A percentile compares a stretch with the other conserved stretches of the same genome.
Evolutionary conservation across 2,797 vertebrate genomes (phyloP).

Genomic region (Poecile montanus): DNA sequence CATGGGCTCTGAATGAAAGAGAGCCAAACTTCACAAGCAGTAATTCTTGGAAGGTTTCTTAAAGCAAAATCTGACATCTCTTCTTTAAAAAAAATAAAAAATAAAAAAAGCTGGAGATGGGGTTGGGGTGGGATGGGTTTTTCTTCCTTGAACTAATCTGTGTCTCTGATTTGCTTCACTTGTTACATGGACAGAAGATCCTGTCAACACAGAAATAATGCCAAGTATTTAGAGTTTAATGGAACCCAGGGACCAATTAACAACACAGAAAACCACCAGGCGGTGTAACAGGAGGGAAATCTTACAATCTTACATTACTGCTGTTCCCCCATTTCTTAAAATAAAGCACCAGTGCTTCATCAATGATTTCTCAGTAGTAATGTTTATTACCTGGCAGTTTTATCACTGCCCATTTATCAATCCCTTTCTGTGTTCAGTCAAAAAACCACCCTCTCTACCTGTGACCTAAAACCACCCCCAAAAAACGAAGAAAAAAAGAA

Average conservation of each 20-base stretch:
- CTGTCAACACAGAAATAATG: conserved; percentile 54
- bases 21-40: not conserved
- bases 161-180: conserved; percentile 45
- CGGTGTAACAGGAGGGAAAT: conserved; percentile 23
- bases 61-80: not conserved
- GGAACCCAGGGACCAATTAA: conserved; percentile 67
- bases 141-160: not conserved
- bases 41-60: not conserved
- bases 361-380: conserved; percentile 43
- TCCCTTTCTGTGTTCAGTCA: not conserved
- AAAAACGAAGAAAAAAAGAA: not conserved
- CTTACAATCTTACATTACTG: not conserved
- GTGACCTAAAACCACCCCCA: not conserved
- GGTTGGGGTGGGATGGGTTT: not conserved
- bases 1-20: not conserved
- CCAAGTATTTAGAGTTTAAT: conserved; percentile 56
- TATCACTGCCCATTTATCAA: conserved; percentile 7
- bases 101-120: too few relatives aligned
- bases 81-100: not conserved
- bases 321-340: conserved; percentile 22
- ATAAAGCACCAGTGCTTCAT: conserved; percentile 13
- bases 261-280: conserved; percentile 21
- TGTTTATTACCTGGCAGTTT: conserved; percentile 68
- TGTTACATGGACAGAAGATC: conserved; percentile 11
- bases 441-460: not conserved